Evolutionary conservation across 2,888 invertebrate genomes (phyloP).

Genomic region (Drosophila mimica): DNA sequence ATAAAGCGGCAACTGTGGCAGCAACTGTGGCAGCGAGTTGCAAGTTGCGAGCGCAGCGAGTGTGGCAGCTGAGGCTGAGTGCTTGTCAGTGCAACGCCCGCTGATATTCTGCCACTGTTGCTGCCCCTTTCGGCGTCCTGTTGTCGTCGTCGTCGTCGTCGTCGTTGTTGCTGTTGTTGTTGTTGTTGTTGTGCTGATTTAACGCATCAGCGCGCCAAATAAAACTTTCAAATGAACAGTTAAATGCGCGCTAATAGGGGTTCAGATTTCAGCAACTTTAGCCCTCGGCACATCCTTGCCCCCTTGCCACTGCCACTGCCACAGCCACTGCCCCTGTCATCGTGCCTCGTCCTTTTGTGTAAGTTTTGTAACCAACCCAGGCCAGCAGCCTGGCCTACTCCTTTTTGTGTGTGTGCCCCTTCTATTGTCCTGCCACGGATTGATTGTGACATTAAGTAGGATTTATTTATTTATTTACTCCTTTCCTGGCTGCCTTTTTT

Average conservation of each 20-base stretch:
- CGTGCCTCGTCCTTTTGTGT: slow-evolving; percentile 20
- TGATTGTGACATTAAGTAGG: slow-evolving; percentile 85
- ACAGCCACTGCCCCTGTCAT: slow-evolving; percentile 1
- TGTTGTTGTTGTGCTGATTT: slow-evolving; percentile 80
- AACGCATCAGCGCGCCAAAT: slow-evolving; percentile 83
- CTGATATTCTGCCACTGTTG: slow-evolving; percentile 22
- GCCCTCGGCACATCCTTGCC: slow-evolving; percentile 35
- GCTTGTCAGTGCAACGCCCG: slow-evolving; percentile 36
- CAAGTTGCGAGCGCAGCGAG: slow-evolving; percentile 1
- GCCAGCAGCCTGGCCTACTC: slow-evolving; percentile 40
- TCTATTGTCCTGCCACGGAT: slow-evolving; percentile 71
- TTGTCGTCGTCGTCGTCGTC: not conserved
- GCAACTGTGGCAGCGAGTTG: slow-evolving; percentile 14
- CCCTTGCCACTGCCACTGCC: not conserved
- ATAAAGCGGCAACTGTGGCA: slow-evolving; percentile 26
- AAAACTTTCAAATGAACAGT: slow-evolving; percentile 84
- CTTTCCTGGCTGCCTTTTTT: slow-evolving; percentile 45
- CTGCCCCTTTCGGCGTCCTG: slow-evolving; percentile 33
- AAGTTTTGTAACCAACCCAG: slow-evolving; percentile 51
- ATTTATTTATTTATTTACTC: slow-evolving; percentile 83
- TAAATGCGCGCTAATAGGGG: slow-evolving; percentile 84
- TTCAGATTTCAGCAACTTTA: slow-evolving; percentile 81
- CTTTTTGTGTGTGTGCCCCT: slow-evolving; percentile 24
- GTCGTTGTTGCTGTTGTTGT: slow-evolving; percentile 24
- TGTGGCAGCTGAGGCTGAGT: slow-evolving; percentile 38